These are phyloP conservation scores for Chaetura pelagica DNA, from an alignment of 2,113 vertebrate genomes.

Conservation along the genomic window DNA sequence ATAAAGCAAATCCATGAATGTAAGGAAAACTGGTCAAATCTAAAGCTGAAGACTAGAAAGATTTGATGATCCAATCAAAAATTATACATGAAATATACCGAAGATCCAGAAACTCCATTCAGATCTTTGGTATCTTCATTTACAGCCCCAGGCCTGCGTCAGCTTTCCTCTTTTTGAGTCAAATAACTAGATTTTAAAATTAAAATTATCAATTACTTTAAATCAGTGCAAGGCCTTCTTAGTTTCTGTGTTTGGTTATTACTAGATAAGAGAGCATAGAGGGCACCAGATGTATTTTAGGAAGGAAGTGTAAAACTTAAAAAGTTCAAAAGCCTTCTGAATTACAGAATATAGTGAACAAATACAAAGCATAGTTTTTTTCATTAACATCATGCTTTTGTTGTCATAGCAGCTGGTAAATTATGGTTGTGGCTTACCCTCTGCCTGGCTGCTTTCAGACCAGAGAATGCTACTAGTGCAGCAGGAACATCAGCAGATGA, in stretches of 20 bases:
- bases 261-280: neutral
- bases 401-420: slow-evolving; percentile 16
- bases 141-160: neutral
- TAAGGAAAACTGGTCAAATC: neutral
- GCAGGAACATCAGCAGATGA: neutral
- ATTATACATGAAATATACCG: neutral
- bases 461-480: neutral
- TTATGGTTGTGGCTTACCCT: neutral
- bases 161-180: neutral
- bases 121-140: neutral
- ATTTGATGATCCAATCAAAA: neutral
- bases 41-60: neutral
- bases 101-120: neutral
- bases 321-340: neutral
- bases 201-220: neutral
- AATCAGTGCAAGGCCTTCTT: neutral
- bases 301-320: neutral
- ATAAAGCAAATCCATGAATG: neutral
- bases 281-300: neutral
- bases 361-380: neutral
- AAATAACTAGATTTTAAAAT: neutral
- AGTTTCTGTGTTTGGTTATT: neutral
- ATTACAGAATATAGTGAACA: neutral
- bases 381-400: neutral
- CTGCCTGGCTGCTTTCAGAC: slow-evolving; percentile 20